phyloP scores from a whole-genome alignment of 2,113 vertebrate species.

The Athene cunicularia region DNA sequence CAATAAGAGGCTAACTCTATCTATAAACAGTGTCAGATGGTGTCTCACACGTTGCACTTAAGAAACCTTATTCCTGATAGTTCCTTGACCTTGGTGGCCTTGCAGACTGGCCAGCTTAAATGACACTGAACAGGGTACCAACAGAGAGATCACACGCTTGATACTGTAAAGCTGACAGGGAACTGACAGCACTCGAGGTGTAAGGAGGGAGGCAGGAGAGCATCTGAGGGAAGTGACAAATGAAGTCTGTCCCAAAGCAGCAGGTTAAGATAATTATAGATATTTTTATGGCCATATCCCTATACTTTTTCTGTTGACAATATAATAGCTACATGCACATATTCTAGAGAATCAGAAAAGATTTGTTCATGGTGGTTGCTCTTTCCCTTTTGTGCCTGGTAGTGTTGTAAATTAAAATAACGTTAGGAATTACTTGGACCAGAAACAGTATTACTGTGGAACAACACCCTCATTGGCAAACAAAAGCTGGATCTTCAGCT shows the following conservation, averaged over 20 bases:
- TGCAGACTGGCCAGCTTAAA: conserved; percentile 64
- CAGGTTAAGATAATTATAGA: background rate
- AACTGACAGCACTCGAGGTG: background rate
- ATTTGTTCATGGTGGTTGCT: background rate
- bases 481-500: background rate
- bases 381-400: background rate
- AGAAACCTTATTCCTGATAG: conserved; percentile 82
- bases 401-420: background rate
- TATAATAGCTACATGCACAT: background rate
- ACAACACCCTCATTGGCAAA: background rate
- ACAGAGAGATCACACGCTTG: conserved; percentile 49
- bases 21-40: conserved; percentile 87
- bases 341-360: background rate
- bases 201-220: background rate
- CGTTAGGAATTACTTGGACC: background rate
- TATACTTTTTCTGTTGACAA: background rate
- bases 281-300: background rate
- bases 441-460: background rate
- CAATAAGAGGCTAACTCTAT: conserved; percentile 76
- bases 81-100: conserved; percentile 81
- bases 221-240: background rate
- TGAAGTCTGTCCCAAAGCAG: background rate
- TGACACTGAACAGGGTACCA: conserved; percentile 80
- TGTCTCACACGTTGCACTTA: conserved; percentile 86
- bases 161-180: conserved; percentile 50